These are phyloP conservation scores for Octopus sinensis DNA, from an alignment of 1,140 invertebrate genomes.

Conservation along the genomic window DNA sequence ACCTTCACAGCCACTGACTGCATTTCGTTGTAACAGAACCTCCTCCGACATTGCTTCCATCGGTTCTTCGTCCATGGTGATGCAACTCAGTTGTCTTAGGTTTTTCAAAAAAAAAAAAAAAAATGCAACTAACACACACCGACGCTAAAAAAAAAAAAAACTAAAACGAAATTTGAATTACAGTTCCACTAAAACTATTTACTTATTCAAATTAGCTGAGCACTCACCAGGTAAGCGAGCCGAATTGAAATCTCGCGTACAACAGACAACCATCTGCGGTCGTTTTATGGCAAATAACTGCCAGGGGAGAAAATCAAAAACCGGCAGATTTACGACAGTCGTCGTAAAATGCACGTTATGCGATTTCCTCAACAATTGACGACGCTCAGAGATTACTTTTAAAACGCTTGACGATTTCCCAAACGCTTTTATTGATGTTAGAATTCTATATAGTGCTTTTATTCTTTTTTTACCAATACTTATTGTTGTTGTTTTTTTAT, in stretches of 20 bases:
- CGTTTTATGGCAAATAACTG: constrained; percentile 7
- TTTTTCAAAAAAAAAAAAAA: background rate
- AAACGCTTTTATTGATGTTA: too few relatives aligned
- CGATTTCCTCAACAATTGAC: too few relatives aligned
- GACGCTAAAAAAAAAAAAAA: background rate
- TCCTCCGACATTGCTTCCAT: background rate
- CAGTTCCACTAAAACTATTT: background rate
- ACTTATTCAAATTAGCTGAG: background rate
- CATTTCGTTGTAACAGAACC: too few relatives aligned
- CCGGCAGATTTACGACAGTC: background rate
- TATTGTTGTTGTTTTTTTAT: too few relatives aligned
- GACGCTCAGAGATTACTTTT: too few relatives aligned
- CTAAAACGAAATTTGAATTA: background rate
- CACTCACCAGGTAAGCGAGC: too few relatives aligned
- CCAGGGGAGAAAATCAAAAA: background rate
- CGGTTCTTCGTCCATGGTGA: background rate
- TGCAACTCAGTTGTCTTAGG: too few relatives aligned
- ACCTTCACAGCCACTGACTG: too few relatives aligned
- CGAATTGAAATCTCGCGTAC: background rate
- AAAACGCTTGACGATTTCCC: too few relatives aligned
- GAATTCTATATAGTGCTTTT: too few relatives aligned
- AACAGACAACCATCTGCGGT: background rate
- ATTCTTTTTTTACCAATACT: too few relatives aligned
- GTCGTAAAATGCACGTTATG: background rate
- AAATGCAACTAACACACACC: background rate